Base-by-base conservation (phyloP, 2,797 vertebrate genomes). In the Mus minutoides region DNA sequence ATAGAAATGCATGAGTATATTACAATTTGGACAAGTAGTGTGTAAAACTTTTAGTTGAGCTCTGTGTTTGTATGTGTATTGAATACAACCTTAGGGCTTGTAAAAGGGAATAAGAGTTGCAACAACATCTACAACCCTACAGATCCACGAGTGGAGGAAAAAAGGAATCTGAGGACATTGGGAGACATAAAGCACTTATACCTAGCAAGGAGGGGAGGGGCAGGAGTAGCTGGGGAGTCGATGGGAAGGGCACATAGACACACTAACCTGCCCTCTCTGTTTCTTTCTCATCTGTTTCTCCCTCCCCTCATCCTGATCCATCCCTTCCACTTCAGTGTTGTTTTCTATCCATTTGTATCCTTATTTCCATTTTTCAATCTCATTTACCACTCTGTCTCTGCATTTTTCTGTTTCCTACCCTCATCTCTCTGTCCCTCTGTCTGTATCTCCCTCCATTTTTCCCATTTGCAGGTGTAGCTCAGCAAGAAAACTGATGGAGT, bases 401-500 rank as follows among this genome's bases (percentile, higher is more conserved):
- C 46, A 54, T 94, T 90, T 78, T 69, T 91, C 40, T 96, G 84
- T 90, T 40, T 79, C 71, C 83, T 62, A n/a, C 79, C 69, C 64
- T 91, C 94, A 89, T 91, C 76, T 86, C 78, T 96, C 94, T 96
- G 71, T 95, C 85, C 95, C 62, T 94, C 82, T 94, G 29, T 91
- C 93, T 94, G 37, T 46, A 12, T 77, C 37, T 37, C 78, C 62
- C 76, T 43, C 46, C 75, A 60, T 86, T 89, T 34, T 94, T 88
- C 71, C 75, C 56, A 89, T 73, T 95, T 93, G 62, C 95, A 98
- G 97, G 97, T 95, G 75, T 91, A 94, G 86, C 93, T 82, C 77
- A 94, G 89, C 90, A 96, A 62, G 94, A 97, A 94, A 96, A 93
- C 96, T 95, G 96, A 98, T 98, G 98, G 98, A 98, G 97, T 97